Conservation (phyloP, 1,140 invertebrate species). For the Bombus terrestris region DNA sequence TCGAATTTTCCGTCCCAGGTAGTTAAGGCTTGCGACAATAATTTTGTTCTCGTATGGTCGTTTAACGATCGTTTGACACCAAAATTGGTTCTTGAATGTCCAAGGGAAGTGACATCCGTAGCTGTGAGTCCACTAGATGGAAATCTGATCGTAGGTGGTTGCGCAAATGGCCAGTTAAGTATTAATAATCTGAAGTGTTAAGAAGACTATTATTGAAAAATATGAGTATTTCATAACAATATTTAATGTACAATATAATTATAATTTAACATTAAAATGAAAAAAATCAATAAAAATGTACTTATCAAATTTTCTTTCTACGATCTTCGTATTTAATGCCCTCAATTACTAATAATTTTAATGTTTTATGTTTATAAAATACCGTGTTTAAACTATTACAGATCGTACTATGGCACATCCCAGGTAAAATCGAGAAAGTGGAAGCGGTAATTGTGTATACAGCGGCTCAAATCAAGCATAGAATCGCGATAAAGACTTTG, state of each 20-base stretch:
- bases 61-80: constrained; percentile 87
- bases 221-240: too few relatives aligned
- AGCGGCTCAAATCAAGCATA: constrained; percentile 85
- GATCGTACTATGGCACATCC: constrained; percentile 89
- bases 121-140: constrained; percentile 87
- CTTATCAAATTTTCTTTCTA: too few relatives aligned
- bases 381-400: constrained; percentile 63
- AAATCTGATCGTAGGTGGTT: constrained; percentile 88
- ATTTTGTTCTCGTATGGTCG: constrained; percentile 89
- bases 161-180: constrained; percentile 85
- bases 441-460: constrained; percentile 86
- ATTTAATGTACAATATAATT: too few relatives aligned
- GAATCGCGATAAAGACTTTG: constrained; percentile 84
- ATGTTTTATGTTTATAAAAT: neutral
- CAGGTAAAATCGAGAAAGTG: constrained; percentile 85
- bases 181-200: neutral
- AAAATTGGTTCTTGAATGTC: constrained; percentile 87
- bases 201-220: neutral
- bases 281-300: too few relatives aligned
- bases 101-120: constrained; percentile 85
- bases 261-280: too few relatives aligned
- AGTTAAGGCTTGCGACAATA: constrained; percentile 81
- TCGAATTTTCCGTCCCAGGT: constrained; percentile 70
- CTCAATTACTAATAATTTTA: too few relatives aligned
- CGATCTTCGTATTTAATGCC: too few relatives aligned